Evolutionary conservation across 2,888 invertebrate species (phyloP), one percentile per base, ranked within the genome.

Genomic region (Eudemis profundana): DNA sequence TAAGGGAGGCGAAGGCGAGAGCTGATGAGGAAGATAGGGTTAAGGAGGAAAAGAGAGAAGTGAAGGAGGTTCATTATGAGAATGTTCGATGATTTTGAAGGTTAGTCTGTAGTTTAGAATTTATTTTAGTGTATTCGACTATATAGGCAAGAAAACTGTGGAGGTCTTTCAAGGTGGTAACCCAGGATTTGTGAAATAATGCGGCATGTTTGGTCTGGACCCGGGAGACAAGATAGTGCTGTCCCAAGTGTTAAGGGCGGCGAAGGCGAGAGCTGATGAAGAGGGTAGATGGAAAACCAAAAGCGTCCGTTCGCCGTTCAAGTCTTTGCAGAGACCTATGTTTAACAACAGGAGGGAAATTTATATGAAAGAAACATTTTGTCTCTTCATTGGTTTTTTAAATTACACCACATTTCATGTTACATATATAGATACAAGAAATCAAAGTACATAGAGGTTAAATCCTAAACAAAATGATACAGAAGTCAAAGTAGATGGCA

Each of bases 141-240:
- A n/a, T n/a, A 96, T 98, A 70, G 98, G 98, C 5, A 98, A 98
- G 83, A 98, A 98, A 83, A 98, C 98, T 0, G 97, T 98, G 95
- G 96, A 97, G 79, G 97, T 97, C 0, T 87, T 98, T 1, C 97
- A 98, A 82, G 98, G 98, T 65, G 97, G 97, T 27, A 98, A 98
- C 85, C 98, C 98, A 0, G 96, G 97, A 0, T 86, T 98, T 15
- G 96, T 95, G 72, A 96, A 96, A 76, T 96, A 96, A 78, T 87
- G 95, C 42, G 95, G 95, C 0, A 93, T 96, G 75, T 90, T 96
- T 3, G 93, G 93, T 54, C 85, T 94, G 4, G 94, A 88, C 3
- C 67, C 86, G 1, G 84, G 94, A 3, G 93, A 95, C 29, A 95
- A 94, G 72, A 94, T 94, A 0, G 94, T 94, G 15, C 82, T 96